phyloP scores from a whole-genome alignment of 2,888 invertebrate species.

The Oligia strigilis region DNA sequence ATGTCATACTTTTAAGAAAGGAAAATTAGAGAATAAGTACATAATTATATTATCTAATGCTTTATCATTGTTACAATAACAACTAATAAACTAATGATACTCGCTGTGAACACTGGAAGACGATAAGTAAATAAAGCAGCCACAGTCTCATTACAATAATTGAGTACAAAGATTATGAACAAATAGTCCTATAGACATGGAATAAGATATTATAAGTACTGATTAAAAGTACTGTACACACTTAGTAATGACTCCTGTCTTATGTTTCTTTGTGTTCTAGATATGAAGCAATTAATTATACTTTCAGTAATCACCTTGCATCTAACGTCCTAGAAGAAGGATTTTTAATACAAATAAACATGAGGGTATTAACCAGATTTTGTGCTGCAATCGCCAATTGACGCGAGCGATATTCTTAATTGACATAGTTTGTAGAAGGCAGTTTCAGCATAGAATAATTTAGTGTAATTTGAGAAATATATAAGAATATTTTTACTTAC shows the following conservation, averaged over 20 bases:
- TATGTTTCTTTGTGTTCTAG: constrained; percentile 22
- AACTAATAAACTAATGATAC: constrained; percentile 43
- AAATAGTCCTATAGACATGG: constrained; percentile 19
- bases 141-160: constrained; percentile 39
- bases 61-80: constrained; percentile 27
- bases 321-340: neutral
- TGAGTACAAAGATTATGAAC: constrained; percentile 37
- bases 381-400: neutral
- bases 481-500: constrained; percentile 76
- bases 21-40: neutral
- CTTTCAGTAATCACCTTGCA: constrained; percentile 17
- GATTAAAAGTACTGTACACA: neutral
- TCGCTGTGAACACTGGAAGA: neutral
- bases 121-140: constrained; percentile 44
- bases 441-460: neutral
- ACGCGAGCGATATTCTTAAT: neutral
- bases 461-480: constrained; percentile 11
- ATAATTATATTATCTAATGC: constrained; percentile 13
- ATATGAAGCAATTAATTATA: constrained; percentile 2
- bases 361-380: constrained; percentile 51
- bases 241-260: constrained; percentile 3
- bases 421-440: neutral
- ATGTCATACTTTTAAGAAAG: neutral
- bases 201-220: neutral
- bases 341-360: constrained; percentile 27